Evolutionary conservation across 1,140 invertebrate genomes (phyloP).

Genomic region (Listronotus bonariensis): DNA sequence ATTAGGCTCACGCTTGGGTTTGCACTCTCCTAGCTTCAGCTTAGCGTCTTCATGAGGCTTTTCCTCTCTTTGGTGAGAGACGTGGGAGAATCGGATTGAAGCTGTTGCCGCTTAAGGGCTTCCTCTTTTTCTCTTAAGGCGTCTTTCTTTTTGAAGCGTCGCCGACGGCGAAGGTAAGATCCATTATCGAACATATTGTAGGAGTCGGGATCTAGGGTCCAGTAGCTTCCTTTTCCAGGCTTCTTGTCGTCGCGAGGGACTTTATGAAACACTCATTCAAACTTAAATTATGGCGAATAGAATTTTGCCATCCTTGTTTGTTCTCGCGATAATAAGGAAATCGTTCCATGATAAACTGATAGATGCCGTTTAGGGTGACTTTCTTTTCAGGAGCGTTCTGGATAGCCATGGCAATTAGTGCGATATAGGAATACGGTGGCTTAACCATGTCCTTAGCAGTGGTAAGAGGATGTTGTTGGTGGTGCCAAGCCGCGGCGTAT

Average conservation of each 20-base stretch:
- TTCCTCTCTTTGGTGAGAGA: slow-evolving; percentile 54
- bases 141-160: slow-evolving; percentile 97
- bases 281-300: slow-evolving; percentile 94
- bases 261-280: slow-evolving; percentile 99
- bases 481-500: slow-evolving; percentile 65
- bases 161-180: slow-evolving; percentile 85
- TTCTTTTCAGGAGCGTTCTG: slow-evolving; percentile 91
- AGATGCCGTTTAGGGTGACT: slow-evolving; percentile 97
- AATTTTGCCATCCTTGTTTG: slow-evolving; percentile 95
- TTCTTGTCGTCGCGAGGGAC: slow-evolving; percentile 91
- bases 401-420: slow-evolving; percentile 98
- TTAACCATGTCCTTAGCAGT: slow-evolving; percentile 87
- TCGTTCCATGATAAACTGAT: slow-evolving; percentile 97
- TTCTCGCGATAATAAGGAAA: slow-evolving; percentile 98
- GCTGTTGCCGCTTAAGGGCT: slow-evolving; percentile 76
- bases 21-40: slow-evolving; percentile 60
- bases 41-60: slow-evolving; percentile 57
- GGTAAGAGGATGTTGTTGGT: slow-evolving; percentile 73
- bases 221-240: slow-evolving; percentile 95
- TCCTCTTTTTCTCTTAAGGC: slow-evolving; percentile 87
- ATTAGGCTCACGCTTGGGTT: slow-evolving; percentile 68
- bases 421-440: slow-evolving; percentile 97
- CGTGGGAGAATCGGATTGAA: slow-evolving; percentile 57
- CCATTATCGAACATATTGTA: slow-evolving; percentile 99
- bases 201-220: slow-evolving; percentile 94